These are phyloP conservation scores for Hypsibius dujardini DNA, from an alignment of 1,140 invertebrate species.

Conservation along the genomic window DNA sequence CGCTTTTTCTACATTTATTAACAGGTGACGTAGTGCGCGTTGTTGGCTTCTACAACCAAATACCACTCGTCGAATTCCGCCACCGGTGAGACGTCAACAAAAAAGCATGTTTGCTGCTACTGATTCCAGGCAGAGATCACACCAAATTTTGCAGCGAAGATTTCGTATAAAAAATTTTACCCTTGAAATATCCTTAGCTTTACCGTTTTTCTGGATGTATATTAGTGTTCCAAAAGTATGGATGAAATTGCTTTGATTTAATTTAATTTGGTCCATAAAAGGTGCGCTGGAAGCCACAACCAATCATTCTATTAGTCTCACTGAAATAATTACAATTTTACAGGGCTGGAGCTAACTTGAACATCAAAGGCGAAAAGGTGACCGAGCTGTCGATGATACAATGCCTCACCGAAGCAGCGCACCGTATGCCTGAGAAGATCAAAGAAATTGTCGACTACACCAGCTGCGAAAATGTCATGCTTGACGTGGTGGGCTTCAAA, in stretches of 20 bases:
- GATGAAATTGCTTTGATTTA: too few species aligned
- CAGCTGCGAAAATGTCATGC: slow-evolving; percentile 4
- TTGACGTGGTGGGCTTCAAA: background rate
- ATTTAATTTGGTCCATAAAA: background rate
- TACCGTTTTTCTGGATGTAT: too few species aligned
- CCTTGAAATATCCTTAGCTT: too few species aligned
- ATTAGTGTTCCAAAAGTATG: too few species aligned
- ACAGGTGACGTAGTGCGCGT: slow-evolving; percentile 4
- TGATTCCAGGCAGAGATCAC: too few species aligned
- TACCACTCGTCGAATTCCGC: background rate
- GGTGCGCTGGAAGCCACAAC: background rate
- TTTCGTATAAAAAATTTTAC: too few species aligned
- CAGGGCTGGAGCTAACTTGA: background rate
- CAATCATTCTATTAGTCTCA: background rate
- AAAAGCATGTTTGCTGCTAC: too few species aligned
- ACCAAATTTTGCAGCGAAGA: too few species aligned
- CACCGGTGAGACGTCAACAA: background rate
- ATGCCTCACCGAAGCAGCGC: background rate
- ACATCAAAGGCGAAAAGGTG: background rate
- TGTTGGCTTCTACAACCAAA: slow-evolving; percentile 4
- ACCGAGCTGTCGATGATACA: background rate
- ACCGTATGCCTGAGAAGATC: background rate
- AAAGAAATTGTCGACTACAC: background rate
- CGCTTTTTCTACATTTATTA: background rate
- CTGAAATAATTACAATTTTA: background rate